Evolutionary conservation across 2,797 vertebrate genomes (phyloP), one percentile per base, ranked within the genome.

Genomic region (Acestrorhynchus altus): DNA sequence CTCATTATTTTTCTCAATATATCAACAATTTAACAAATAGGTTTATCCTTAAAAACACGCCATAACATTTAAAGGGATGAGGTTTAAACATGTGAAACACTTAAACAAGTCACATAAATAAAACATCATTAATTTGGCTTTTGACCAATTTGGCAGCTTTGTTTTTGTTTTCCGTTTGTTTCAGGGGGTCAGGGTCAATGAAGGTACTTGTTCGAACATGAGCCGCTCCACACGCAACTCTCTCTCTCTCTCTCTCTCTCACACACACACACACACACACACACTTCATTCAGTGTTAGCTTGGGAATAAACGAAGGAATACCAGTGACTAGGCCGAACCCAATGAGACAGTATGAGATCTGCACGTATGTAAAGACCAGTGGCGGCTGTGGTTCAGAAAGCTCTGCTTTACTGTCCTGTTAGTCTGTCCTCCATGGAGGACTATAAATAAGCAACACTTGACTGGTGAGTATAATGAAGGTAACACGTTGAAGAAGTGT

Each of bases 111-210:
- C 71, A 86, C 80, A 89, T 83, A 89, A 85, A 89, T 66, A 90
- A 72, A 89, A 88, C 74, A 71, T 85, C 83, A 83, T 79, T 61
- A 57, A 20, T 90, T 90, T 90, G 90, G 90, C 88, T 87, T n/a
- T 89, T 84, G 84, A 89, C 85, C 83, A 84, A 66, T 92, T 91
- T 93, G 90, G 90, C 92, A 92, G 89, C 90, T 79, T 88, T 82
- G 73, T 83, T 85, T 56, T 56, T 56, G 28, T 16, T 57, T 57
- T 13, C 8, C 28, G 15, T 28, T 24, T 57, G 8, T 13, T 28
- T 46, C 24, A 85, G 88, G 80, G 71, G 26, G 57, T 8, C 64
- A 67, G 66, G 67, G 81, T 83, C 71, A 76, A 80, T 82, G 80
- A 89, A 89, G 85, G 83, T 69, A 42, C 12, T 44, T 46, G 86